Base-by-base conservation (phyloP, 92 coral and sea anemone species). In the Phenganax subtilis region DNA sequence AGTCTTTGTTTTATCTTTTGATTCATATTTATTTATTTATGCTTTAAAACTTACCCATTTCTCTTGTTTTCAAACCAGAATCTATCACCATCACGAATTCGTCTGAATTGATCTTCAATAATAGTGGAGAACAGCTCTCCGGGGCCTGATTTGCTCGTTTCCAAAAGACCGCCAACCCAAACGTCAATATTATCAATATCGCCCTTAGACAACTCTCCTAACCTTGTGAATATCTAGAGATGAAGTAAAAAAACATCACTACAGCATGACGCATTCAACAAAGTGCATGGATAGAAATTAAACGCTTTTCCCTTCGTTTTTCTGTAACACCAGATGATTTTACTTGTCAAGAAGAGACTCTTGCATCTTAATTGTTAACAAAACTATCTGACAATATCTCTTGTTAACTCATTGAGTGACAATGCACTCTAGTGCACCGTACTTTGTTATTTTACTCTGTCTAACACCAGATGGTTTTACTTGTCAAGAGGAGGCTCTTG, bases 111-210 rank as follows among this genome's bases (percentile, higher is more conserved):
- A 52, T 78, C 82, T 31, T 59, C 56, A 44, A 78, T 78, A 15
- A 78, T 67, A 1, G 31, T 62, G 2, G 47, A 12, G 29, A 78
- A 78, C 73, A 78, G 64, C 16, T 61, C 71, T 51, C 82, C 82
- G 25, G 82, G 82, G 4, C 82, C 82, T 30, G 25, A 29, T 53
- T 51, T 62, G 3, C 58, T 54, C 6, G 82, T 59, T 73, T 78
- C 82, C 82, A 78, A 29, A 10, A 78, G 51, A 44, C 82, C 82
- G 3, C 82, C 82, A 62, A 78, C 82, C 82, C 82, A 78, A 0
- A 78, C 51, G 64, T 78, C 82, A 17, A 78, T 64, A 20, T 62
- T 64, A 27, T 78, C 16, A 28, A 59, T 59, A 30, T 77, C 82
- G 12, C 64, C 64, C 9, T 56, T 25, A 25, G 44, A 78, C 51